These are phyloP conservation scores for Crotalus tigris DNA, from an alignment of 2,113 vertebrate species.

Conservation along the genomic window DNA sequence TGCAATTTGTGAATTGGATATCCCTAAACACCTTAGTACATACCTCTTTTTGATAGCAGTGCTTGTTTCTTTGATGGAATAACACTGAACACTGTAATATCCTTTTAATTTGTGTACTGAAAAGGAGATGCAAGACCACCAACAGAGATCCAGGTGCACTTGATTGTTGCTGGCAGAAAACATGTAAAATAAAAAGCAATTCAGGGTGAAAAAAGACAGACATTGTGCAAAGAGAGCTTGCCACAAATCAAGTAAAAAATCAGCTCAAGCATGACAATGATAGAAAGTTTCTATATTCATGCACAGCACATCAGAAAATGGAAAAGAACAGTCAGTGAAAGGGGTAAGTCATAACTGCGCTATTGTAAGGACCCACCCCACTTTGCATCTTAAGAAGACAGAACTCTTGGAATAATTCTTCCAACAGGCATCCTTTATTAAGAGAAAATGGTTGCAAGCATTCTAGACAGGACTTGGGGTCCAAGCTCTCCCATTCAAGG, in stretches of 20 bases:
- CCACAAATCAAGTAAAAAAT: not conserved
- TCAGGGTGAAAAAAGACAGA: not conserved
- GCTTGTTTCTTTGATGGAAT: not conserved
- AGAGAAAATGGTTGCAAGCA: no score
- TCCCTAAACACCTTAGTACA: not conserved
- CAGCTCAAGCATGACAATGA: not conserved
- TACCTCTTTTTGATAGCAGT: not conserved
- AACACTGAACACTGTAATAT: not conserved
- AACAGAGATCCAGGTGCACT: conserved; percentile 4
- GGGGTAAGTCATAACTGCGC: not conserved
- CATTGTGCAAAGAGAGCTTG: not conserved
- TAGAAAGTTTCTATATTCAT: not conserved
- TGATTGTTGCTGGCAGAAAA: not conserved
- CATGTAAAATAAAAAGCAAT: not conserved
- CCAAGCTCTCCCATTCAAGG: no score
- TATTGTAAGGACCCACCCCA: no score
- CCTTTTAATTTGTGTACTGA: not conserved
- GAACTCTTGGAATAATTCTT: no score
- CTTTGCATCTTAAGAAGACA: no score
- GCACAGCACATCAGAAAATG: not conserved
- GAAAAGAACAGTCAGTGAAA: not conserved
- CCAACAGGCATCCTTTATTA: no score
- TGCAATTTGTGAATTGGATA: not conserved
- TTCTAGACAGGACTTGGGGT: no score
- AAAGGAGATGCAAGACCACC: not conserved